phyloP scores from a whole-genome alignment of 37 sponge, comb jelly and placozoan species.

The Dysidea cf. avara region DNA sequence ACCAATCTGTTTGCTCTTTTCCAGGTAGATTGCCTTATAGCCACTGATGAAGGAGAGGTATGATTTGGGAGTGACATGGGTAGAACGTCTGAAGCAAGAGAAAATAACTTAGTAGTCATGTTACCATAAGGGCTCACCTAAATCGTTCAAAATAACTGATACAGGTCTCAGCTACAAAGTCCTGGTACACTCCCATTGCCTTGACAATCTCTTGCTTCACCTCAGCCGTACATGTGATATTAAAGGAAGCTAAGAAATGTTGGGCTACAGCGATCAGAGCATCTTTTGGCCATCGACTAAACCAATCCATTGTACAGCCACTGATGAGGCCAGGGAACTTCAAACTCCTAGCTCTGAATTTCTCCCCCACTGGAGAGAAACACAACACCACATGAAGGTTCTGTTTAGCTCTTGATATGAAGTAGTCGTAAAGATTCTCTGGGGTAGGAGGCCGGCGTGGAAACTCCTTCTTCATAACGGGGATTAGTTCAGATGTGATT shows the following conservation, averaged over 20 bases:
- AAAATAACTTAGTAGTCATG: too few species aligned
- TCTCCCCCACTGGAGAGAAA: conserved; percentile 99
- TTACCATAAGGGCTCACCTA: not conserved
- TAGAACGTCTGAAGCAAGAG: conserved; percentile 78
- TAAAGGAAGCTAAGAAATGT: conserved; percentile 85
- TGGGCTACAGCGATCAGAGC: conserved; percentile 97
- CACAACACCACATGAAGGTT: conserved; percentile 99
- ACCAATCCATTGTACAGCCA: conserved; percentile 99
- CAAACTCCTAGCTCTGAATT: conserved; percentile 93
- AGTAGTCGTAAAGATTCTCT: conserved; percentile 97
- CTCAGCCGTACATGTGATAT: conserved; percentile 78
- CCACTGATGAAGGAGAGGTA: conserved; percentile 96
- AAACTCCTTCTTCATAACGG: conserved; percentile 97
- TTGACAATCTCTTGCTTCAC: conserved; percentile 88
- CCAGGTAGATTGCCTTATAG: conserved; percentile 89
- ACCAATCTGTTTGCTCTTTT: conserved; percentile 77
- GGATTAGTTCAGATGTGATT: conserved; percentile 86
- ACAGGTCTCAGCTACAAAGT: conserved; percentile 97
- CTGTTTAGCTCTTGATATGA: conserved; percentile 88
- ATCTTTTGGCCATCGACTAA: conserved; percentile 99
- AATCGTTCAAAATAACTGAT: conserved; percentile 92
- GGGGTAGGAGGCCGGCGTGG: conserved; percentile 96
- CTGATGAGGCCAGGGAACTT: conserved; percentile 99
- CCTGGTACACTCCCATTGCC: conserved; percentile 97
- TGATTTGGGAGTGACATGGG: conserved; percentile 99